Evolutionary conservation across 2,888 invertebrate genomes (phyloP), one percentile per base, ranked within the genome.

Genomic region (Heliconius aoede): DNA sequence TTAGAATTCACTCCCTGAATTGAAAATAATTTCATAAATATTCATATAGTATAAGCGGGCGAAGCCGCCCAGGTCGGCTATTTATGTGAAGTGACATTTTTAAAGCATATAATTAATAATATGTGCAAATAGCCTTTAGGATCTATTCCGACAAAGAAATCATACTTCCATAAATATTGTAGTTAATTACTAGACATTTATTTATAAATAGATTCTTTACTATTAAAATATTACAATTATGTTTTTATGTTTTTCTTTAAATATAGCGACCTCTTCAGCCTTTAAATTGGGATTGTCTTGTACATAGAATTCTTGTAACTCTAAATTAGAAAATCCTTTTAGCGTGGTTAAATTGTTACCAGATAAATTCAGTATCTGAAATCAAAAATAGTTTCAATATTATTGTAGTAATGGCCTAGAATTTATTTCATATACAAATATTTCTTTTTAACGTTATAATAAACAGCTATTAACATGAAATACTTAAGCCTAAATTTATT

Each of bases 261-360:
- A 90, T 80, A 78, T 46, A 77, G 89, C 83, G 64, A 92, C 74
- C 82, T 94, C 91, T 78, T 85, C 85, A 78, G 80, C 75, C 76
- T 83, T 78, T 77, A 94, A 82, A 72, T 88, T 82, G 30, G 90
- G 76, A 84, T 96, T 96, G 60, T 92, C 90, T 83, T 87, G 87
- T 81, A 96, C 82, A 80, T 93, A 91, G 60, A 96, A 85, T 79
- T 88, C 87, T 80, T 94, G 88, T 74, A 96, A 86, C 74, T 90
- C 84, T 80, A 96, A 85, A 36, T 76, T 80, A 24, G 96, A 96
- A 80, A 96, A 95, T 74, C 87, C 87, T 80, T 88, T 89, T 61
- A 96, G 85, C 30, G 92, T 90, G 30, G 86, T 89, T 74, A 96
- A 84, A 65, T 87, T 86, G 83, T 96, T 96, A 79, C 93, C 93